Evolutionary conservation across 2,888 invertebrate species (phyloP).

Genomic region (Oscheius sp.): DNA sequence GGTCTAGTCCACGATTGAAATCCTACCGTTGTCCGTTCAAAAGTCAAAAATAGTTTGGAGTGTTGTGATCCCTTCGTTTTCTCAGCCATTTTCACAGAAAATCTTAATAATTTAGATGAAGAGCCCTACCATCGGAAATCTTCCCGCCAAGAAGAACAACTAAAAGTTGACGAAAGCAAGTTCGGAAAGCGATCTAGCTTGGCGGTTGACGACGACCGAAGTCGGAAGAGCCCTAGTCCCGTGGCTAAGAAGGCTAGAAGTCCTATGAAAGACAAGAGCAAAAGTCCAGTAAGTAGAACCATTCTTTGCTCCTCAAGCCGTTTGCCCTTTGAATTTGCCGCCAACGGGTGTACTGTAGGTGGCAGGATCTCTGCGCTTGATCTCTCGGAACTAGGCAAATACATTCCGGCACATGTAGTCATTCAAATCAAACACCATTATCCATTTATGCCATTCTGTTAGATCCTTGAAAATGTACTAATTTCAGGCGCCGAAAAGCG

Average conservation of each 20-base stretch:
- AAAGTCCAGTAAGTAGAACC: conserved; percentile 42
- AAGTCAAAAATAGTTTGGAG: too few species aligned
- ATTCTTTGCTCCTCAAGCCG: too few species aligned
- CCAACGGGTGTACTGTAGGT: conserved; percentile 1
- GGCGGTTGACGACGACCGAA: conserved; percentile 32
- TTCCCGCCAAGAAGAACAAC: conserved; percentile 5
- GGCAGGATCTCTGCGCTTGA: conserved; percentile 3
- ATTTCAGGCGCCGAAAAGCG: conserved; percentile 22
- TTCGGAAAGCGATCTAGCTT: neutral
- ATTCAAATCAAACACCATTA: neutral
- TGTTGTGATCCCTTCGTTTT: too few species aligned
- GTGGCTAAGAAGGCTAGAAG: conserved; percentile 38
- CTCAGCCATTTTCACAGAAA: too few species aligned
- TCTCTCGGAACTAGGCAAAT: conserved; percentile 9
- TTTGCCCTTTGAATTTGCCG: conserved; percentile 19
- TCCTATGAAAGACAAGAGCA: conserved; percentile 47
- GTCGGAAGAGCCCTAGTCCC: conserved; percentile 32
- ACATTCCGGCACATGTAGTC: conserved; percentile 5
- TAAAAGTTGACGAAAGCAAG: neutral
- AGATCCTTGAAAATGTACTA: neutral
- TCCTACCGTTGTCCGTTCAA: neutral
- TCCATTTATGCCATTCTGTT: neutral
- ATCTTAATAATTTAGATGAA: too few species aligned
- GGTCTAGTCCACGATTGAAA: too few species aligned
- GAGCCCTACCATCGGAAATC: conserved; percentile 1